Evolutionary conservation across 2,888 invertebrate genomes (phyloP).

Genomic region (Lydus trimaculatus): DNA sequence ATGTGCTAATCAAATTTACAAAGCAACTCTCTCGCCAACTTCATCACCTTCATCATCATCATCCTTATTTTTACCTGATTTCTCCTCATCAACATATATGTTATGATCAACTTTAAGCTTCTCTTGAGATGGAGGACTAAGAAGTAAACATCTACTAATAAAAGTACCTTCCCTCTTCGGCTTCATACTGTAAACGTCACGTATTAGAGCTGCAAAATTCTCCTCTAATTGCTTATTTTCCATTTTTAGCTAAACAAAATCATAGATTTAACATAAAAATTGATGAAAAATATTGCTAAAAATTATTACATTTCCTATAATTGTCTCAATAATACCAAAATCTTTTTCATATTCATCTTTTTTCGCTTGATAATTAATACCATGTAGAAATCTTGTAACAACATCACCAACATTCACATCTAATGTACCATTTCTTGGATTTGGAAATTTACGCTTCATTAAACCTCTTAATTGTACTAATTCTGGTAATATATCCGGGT

Average conservation of each 20-base stretch:
- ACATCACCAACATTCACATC: slow-evolving; percentile 69
- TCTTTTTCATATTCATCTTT: slow-evolving; percentile 75
- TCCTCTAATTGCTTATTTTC: slow-evolving; percentile 72
- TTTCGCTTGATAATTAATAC: slow-evolving; percentile 72
- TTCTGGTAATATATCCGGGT: slow-evolving; percentile 81
- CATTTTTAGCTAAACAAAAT: slow-evolving; percentile 73
- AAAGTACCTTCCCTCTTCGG: slow-evolving; percentile 76
- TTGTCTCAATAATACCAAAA: slow-evolving; percentile 72
- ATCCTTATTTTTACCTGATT: slow-evolving; percentile 32
- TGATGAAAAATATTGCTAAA: not conserved
- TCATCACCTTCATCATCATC: slow-evolving; percentile 51
- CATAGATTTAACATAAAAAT: not conserved
- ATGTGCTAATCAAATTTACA: slow-evolving; percentile 26
- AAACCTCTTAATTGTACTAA: slow-evolving; percentile 78
- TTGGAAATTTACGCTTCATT: slow-evolving; percentile 81
- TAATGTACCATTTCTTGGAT: slow-evolving; percentile 70
- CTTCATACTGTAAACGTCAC: slow-evolving; percentile 69
- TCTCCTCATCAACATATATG: slow-evolving; percentile 42
- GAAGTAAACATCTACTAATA: slow-evolving; percentile 66
- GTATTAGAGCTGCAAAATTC: slow-evolving; percentile 72
- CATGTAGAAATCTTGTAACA: slow-evolving; percentile 62
- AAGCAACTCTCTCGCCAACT: slow-evolving; percentile 42
- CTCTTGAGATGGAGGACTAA: slow-evolving; percentile 72
- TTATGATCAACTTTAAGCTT: slow-evolving; percentile 71
- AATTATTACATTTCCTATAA: slow-evolving; percentile 71